These are phyloP conservation scores for Neodiprion virginianus DNA, from an alignment of 1,140 invertebrate genomes.

Conservation along the genomic window DNA sequence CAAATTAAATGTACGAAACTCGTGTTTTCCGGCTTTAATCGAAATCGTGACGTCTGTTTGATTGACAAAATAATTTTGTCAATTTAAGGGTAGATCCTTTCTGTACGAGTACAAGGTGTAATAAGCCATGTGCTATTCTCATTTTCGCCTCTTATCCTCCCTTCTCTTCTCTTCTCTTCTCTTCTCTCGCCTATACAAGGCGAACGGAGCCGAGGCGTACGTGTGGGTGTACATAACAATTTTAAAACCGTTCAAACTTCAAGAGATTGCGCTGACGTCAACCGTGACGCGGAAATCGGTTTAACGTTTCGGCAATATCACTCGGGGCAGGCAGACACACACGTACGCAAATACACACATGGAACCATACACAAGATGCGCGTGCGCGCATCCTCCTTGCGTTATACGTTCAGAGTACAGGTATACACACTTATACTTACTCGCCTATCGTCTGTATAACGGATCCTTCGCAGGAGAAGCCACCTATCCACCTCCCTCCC, in stretches of 20 bases:
- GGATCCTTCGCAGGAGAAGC: not conserved
- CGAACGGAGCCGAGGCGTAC: no score
- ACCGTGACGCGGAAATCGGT: conserved; percentile 6
- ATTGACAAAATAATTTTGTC: no score
- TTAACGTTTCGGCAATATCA: conserved; percentile 5
- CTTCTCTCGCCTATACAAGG: no score
- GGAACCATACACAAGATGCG: no score
- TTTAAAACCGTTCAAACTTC: conserved; percentile 3
- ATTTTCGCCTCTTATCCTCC: not conserved
- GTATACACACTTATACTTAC: no score
- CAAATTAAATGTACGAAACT: no score
- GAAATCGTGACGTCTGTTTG: no score
- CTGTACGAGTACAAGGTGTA: no score
- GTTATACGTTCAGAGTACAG: no score
- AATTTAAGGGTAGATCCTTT: no score
- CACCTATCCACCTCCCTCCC: not conserved
- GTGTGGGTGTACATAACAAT: not conserved
- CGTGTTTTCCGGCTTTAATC: no score
- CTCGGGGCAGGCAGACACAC: not conserved
- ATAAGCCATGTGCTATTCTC: not conserved
- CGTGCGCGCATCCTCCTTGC: no score
- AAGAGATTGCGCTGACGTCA: conserved; percentile 3
- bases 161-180: not conserved
- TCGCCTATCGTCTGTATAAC: not conserved
- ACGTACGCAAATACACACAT: not conserved